Evolutionary conservation across 1,140 invertebrate species (phyloP), one percentile per base, ranked within the genome.

Genomic region (Centruroides sculpturatus): DNA sequence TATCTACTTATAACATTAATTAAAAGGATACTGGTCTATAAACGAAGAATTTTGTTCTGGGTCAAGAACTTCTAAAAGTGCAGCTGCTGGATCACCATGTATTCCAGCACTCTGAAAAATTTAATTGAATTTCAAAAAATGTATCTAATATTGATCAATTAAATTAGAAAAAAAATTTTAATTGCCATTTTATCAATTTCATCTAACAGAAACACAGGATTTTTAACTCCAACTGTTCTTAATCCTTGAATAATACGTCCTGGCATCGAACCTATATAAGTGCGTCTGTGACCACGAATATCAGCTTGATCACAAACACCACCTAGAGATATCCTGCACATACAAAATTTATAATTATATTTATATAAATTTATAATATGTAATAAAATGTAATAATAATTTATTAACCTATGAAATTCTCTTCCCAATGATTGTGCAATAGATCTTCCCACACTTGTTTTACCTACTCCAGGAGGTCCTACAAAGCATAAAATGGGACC

Each of bases 201-300:
- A 75, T 83, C 82, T 12, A 83, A 68, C 23, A 83, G 70, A 65
- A 83, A 77, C 9, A 83, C 78, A 50, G 82, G 82, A 71, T 83
- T 83, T 58, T 77, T 79, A 4, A 75, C 73, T 60, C 76, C 76
- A 56, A 74, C 76, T 23, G 69, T 70, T 68, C 75, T 77, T 35
- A 83, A 60, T 1, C 75, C 76, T 66, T 81, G 77, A 35, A 82
- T 77, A 52, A 82, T 80, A 48, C 79, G 64, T 3, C 82, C 82
- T 23, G 81, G 81, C 80, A 83, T 80, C 12, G 81, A 75, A 4
- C 81, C 82, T 64, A 83, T 78, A 67, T 83, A 83, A 7, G 82
- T 83, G 59, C 78, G 68, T 41, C 81, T 67, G 67, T 83, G 81
- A 6, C 82, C 82, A 59, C 81, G 70, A 57, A 83, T 82, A 59